Percentiles rank a stretch among this genome's conserved stretches.
These are phyloP conservation scores for Mayetiola destructor DNA, from an alignment of 2,888 invertebrate species.

Conservation along the genomic window DNA sequence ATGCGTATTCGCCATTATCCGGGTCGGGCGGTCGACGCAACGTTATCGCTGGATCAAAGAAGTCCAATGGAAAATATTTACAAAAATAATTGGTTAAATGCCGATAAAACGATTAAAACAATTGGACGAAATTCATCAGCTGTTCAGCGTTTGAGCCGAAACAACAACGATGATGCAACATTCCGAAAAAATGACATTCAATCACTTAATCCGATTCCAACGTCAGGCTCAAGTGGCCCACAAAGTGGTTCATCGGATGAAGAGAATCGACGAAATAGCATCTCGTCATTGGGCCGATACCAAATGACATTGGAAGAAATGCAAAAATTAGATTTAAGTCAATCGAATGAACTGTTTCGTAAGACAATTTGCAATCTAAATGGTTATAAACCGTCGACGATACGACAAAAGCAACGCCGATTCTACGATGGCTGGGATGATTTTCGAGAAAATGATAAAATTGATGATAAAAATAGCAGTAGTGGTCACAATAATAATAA, in stretches of 20 bases:
- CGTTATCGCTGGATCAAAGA: conserved; percentile 52
- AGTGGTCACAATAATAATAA: not conserved
- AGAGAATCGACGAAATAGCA: conserved; percentile 21
- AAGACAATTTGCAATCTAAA: conserved; percentile 47
- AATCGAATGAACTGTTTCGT: conserved; percentile 33
- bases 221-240: not conserved
- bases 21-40: conserved; percentile 60
- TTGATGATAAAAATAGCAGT: not conserved
- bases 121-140: not conserved
- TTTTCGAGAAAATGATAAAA: conserved; percentile 21
- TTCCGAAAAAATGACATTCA: not conserved
- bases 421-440: conserved; percentile 46
- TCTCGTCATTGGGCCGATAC: conserved; percentile 45
- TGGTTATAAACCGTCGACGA: conserved; percentile 45
- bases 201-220: too few species aligned
- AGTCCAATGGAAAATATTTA: conserved; percentile 62
- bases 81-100: conserved; percentile 73
- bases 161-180: not conserved
- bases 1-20: conserved; percentile 80
- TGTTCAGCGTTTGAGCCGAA: conserved; percentile 11
- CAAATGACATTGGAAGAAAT: conserved; percentile 41
- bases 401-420: conserved; percentile 41
- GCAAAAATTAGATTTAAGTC: conserved; percentile 38
- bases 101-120: conserved; percentile 32
- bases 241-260: conserved; percentile 22